phyloP scores from a whole-genome alignment of 2,888 invertebrate species.

The Ophonus ardosiacus region DNA sequence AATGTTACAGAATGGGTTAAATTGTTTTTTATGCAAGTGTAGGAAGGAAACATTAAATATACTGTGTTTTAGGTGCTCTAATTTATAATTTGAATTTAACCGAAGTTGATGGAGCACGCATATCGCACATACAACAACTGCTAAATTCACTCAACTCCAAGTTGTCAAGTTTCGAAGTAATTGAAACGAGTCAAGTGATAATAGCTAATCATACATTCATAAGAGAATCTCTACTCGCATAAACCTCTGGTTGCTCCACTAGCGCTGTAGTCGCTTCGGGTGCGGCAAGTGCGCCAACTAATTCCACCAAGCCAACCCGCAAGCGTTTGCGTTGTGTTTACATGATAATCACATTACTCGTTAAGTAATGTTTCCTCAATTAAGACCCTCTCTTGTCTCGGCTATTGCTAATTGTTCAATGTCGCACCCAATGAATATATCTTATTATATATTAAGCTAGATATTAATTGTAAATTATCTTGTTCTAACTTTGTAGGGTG shows the following conservation, averaged over 20 bases:
- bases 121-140: not conserved
- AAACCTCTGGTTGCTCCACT: conserved; percentile 31
- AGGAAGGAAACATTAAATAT: too few relatives aligned
- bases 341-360: conserved; percentile 63
- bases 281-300: conserved; percentile 57
- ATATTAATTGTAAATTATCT: conserved; percentile 39
- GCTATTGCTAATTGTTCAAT: conserved; percentile 59
- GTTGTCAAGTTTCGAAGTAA: conserved; percentile 56
- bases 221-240: conserved; percentile 48
- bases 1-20: too few relatives aligned
- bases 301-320: conserved; percentile 21
- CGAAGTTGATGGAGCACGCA: conserved; percentile 3
- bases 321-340: conserved; percentile 47
- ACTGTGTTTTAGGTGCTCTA: not conserved
- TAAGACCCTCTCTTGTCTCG: conserved; percentile 57
- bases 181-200: conserved; percentile 60
- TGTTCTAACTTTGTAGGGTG: not conserved
- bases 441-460: conserved; percentile 36
- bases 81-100: not conserved
- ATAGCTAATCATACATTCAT: conserved; percentile 63
- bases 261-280: conserved; percentile 3
- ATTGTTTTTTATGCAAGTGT: too few relatives aligned
- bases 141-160: conserved; percentile 18
- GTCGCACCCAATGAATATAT: conserved; percentile 46
- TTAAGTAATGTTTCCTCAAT: conserved; percentile 64